phyloP scores from a whole-genome alignment of 2,113 vertebrate species.

The Ptychochromis oligacanthus region DNA sequence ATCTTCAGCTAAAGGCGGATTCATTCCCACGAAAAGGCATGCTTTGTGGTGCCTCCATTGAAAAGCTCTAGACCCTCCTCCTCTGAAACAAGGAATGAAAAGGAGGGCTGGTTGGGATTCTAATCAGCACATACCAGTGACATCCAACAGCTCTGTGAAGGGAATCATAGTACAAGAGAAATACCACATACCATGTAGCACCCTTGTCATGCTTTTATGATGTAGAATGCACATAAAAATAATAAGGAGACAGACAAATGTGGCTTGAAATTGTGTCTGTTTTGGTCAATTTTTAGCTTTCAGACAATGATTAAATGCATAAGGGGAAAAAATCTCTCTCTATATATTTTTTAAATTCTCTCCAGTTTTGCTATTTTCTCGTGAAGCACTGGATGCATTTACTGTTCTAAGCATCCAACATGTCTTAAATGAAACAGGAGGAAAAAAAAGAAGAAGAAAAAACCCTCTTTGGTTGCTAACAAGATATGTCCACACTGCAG shows the following conservation, averaged over 20 bases:
- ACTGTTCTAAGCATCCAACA: not conserved
- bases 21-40: conserved; percentile 77
- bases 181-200: not conserved
- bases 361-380: not conserved
- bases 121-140: conserved; percentile 72
- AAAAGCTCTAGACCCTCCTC: conserved; percentile 22
- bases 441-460: not conserved
- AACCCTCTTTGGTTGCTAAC: not conserved
- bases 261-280: not conserved
- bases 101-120: conserved; percentile 76
- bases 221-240: not conserved
- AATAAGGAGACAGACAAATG: not conserved
- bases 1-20: conserved; percentile 65
- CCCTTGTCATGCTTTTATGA: not conserved
- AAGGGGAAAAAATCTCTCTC: too few species aligned
- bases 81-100: conserved; percentile 63
- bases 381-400: not conserved
- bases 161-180: conserved; percentile 15
- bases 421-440: not conserved
- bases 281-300: not conserved
- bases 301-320: not conserved
- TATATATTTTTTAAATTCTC: not conserved
- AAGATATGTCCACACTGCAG: not conserved
- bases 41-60: conserved; percentile 74
- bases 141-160: conserved; percentile 45